phyloP scores from a whole-genome alignment of 2,797 vertebrate species.

The Odontamblyopus rebecca region DNA sequence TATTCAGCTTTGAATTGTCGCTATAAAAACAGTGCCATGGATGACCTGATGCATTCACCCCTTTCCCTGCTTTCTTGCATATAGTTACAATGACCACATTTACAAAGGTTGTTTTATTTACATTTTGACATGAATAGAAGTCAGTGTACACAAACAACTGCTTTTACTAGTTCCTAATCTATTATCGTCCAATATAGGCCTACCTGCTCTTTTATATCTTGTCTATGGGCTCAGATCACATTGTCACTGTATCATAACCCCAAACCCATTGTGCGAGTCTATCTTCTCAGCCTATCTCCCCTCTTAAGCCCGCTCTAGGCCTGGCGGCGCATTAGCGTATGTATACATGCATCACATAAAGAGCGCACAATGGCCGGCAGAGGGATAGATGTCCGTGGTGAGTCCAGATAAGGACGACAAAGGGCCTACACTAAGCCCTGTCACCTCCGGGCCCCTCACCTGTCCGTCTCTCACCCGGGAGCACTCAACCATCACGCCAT shows the following conservation, averaged over 20 bases:
- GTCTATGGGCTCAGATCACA: conserved; percentile 7
- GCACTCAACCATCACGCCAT: conserved; percentile 80
- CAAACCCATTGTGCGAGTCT: conserved; percentile 45
- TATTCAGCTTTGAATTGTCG: too few species aligned
- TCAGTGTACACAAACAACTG: background rate
- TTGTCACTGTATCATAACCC: conserved; percentile 44
- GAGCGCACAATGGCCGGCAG: conserved; percentile 57
- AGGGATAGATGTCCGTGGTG: conserved; percentile 62
- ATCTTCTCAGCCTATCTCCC: conserved; percentile 47
- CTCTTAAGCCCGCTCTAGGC: conserved; percentile 29
- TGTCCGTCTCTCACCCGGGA: conserved; percentile 76
- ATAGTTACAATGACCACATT: background rate
- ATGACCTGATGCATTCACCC: background rate
- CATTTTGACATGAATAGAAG: background rate
- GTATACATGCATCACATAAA: conserved; percentile 65
- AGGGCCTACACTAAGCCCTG: conserved; percentile 57
- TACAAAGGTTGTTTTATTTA: background rate
- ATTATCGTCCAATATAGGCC: background rate
- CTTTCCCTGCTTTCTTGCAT: background rate
- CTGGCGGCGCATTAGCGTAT: conserved; percentile 47
- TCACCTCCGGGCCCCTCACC: conserved; percentile 79
- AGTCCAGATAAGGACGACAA: conserved; percentile 66
- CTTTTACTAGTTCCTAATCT: background rate
- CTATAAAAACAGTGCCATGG: background rate
- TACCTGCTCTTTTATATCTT: conserved; percentile 13